Evolutionary conservation across 2,888 invertebrate genomes (phyloP).

Genomic region (Drosophila longiperda): DNA sequence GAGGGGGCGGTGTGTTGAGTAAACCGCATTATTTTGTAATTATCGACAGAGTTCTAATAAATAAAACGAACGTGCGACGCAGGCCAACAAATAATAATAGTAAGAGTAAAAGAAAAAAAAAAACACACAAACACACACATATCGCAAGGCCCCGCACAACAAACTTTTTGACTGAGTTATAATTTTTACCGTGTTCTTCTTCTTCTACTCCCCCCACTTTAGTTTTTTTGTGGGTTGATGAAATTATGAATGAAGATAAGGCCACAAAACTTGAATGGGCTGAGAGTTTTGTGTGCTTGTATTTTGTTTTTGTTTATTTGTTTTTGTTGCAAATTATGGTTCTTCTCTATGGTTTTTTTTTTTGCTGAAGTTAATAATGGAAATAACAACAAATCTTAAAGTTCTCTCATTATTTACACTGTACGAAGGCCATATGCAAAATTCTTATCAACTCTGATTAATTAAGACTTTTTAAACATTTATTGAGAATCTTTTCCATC

Average conservation of each 20-base stretch:
- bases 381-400: background rate
- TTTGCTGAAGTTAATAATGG: background rate
- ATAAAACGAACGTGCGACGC: constrained; percentile 64
- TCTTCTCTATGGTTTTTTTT: background rate
- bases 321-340: background rate
- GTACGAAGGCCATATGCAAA: constrained; percentile 1
- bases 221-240: constrained; percentile 71
- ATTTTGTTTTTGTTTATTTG: constrained; percentile 6
- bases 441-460: constrained; percentile 21
- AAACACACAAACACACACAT: constrained; percentile 6
- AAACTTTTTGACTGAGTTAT: constrained; percentile 37
- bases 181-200: constrained; percentile 23
- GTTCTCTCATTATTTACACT: background rate
- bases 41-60: constrained; percentile 82
- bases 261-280: constrained; percentile 49
- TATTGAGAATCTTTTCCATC: background rate
- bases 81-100: constrained; percentile 22
- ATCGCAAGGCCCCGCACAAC: constrained; percentile 57
- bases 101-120: constrained; percentile 11
- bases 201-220: constrained; percentile 11
- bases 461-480: background rate
- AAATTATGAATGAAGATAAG: constrained; percentile 82
- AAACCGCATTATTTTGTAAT: constrained; percentile 83
- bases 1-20: constrained; percentile 21
- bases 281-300: constrained; percentile 4